phyloP scores from a whole-genome alignment of 1,140 invertebrate species.

The Drosophila ficusphila region DNA sequence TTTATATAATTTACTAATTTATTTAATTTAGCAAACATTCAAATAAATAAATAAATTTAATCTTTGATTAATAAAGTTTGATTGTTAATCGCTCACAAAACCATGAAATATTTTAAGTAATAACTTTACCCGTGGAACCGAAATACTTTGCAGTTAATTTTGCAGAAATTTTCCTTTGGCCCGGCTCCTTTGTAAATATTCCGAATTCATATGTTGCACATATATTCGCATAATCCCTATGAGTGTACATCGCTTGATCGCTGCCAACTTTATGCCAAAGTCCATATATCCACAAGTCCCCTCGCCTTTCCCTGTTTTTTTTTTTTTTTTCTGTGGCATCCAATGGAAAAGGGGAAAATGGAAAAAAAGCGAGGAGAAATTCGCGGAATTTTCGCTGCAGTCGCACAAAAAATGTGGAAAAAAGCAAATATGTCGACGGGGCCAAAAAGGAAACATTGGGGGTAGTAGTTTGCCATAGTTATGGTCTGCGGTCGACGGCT shows the following conservation, averaged over 20 bases:
- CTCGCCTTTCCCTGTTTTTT: not conserved
- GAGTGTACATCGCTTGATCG: constrained; percentile 34
- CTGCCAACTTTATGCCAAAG: constrained; percentile 50
- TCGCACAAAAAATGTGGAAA: constrained; percentile 62
- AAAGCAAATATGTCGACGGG: constrained; percentile 72
- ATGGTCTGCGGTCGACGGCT: constrained; percentile 56
- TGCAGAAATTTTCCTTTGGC: constrained; percentile 1
- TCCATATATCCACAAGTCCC: constrained; percentile 34
- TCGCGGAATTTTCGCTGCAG: constrained; percentile 79
- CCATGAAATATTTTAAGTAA: too few species aligned
- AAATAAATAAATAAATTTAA: too few species aligned
- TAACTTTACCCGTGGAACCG: not conserved
- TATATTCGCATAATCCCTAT: constrained; percentile 14
- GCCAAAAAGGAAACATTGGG: constrained; percentile 49
- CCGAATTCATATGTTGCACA: constrained; percentile 23
- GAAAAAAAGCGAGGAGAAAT: constrained; percentile 59
- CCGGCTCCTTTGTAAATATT: constrained; percentile 24
- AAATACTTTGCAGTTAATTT: constrained; percentile 17
- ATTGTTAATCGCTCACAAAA: too few species aligned
- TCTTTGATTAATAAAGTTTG: too few species aligned
- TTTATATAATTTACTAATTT: too few species aligned
- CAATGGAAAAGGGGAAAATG: constrained; percentile 10
- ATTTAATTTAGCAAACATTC: too few species aligned
- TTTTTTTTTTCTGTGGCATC: not conserved
- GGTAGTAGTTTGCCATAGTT: constrained; percentile 47